phyloP scores from a whole-genome alignment of 2,888 invertebrate species.

The Drosophila paramelanica region DNA sequence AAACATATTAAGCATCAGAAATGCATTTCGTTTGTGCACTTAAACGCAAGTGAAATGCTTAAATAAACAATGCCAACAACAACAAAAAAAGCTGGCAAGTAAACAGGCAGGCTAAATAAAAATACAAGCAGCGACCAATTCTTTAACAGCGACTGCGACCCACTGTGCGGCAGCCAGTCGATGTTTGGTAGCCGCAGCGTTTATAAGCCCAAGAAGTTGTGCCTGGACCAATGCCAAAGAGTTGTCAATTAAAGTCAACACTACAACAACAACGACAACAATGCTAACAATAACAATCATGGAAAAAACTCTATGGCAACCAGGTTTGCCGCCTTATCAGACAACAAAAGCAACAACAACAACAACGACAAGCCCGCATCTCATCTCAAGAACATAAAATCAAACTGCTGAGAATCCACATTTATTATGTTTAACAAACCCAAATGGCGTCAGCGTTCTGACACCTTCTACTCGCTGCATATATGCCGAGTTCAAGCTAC shows the following conservation, averaged over 20 bases:
- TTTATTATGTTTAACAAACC: constrained; percentile 80
- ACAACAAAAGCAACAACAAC: constrained; percentile 10
- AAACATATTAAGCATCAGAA: constrained; percentile 69
- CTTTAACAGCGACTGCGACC: constrained; percentile 9
- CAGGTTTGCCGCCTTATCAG: constrained; percentile 43
- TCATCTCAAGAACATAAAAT: constrained; percentile 44
- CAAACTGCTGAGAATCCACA: constrained; percentile 63
- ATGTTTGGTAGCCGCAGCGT: constrained; percentile 23
- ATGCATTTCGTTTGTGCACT: constrained; percentile 56
- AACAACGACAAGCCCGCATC: constrained; percentile 50
- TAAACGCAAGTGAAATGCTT: constrained; percentile 73
- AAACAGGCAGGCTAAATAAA: constrained; percentile 22
- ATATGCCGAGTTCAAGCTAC: constrained; percentile 40
- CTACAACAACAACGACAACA: constrained; percentile 16
- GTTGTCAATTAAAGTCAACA: constrained; percentile 81
- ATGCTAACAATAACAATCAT: constrained; percentile 49
- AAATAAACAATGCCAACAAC: constrained; percentile 59
- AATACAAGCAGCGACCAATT: constrained; percentile 8
- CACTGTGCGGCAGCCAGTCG: constrained; percentile 52
- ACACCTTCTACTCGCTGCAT: constrained; percentile 49
- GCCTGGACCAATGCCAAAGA: constrained; percentile 61
- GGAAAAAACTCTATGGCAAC: constrained; percentile 49
- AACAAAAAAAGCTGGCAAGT: constrained; percentile 47
- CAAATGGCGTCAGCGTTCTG: constrained; percentile 71
- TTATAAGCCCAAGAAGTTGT: constrained; percentile 32